phyloP scores from a whole-genome alignment of 2,888 invertebrate genomes.

The Cheilosia vulpina region DNA sequence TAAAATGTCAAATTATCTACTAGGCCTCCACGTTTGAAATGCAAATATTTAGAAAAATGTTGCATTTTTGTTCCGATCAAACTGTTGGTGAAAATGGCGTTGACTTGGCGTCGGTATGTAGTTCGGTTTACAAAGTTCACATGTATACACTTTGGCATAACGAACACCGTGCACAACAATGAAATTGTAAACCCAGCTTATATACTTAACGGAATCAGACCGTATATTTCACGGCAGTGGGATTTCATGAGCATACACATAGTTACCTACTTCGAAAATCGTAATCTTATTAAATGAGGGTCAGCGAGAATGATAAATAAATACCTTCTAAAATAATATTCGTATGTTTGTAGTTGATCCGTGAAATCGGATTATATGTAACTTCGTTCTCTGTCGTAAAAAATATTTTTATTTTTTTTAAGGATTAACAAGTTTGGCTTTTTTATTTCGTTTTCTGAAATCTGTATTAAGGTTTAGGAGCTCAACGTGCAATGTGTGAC shows the following conservation, averaged over 20 bases:
- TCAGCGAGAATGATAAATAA: not conserved
- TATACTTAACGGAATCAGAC: not conserved
- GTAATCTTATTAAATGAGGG: slow-evolving; percentile 27
- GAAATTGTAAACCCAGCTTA: not conserved
- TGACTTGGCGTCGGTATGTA: not conserved
- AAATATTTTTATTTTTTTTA: not conserved
- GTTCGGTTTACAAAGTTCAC: not conserved
- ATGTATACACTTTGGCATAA: not conserved
- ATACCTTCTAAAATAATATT: too few relatives aligned
- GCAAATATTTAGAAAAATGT: too few relatives aligned
- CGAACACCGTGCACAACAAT: not conserved
- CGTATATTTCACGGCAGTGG: not conserved
- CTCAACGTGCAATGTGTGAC: too few relatives aligned
- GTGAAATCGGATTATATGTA: slow-evolving; percentile 25
- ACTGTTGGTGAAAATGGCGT: not conserved
- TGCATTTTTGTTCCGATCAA: too few relatives aligned
- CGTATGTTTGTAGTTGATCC: not conserved
- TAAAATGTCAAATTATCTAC: too few relatives aligned
- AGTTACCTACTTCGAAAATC: slow-evolving; percentile 5
- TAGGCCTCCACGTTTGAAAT: too few relatives aligned
- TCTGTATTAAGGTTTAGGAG: too few relatives aligned
- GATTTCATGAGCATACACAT: not conserved
- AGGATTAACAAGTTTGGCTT: slow-evolving; percentile 10
- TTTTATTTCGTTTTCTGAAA: too few relatives aligned
- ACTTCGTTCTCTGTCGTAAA: not conserved